phyloP scores from a whole-genome alignment of 2,113 vertebrate genomes.

The Trinectes maculatus region DNA sequence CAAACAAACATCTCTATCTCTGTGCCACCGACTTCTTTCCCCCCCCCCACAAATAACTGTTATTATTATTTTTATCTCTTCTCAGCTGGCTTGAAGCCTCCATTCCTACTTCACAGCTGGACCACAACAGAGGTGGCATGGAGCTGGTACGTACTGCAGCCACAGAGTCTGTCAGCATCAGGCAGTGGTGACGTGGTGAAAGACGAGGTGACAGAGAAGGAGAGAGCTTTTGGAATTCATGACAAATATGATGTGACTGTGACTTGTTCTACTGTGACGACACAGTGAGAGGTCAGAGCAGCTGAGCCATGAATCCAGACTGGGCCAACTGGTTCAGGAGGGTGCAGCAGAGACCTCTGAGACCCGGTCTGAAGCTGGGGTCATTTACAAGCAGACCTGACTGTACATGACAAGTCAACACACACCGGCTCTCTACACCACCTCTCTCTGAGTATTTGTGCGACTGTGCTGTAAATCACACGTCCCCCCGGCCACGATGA shows the following conservation, averaged over 20 bases:
- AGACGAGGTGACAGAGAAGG: slow-evolving; percentile 1
- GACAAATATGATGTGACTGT: slow-evolving; percentile 46
- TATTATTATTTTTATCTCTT: neutral
- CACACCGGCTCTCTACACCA: neutral
- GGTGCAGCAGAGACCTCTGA: slow-evolving; percentile 41
- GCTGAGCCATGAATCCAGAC: neutral
- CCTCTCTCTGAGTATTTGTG: slow-evolving; percentile 13
- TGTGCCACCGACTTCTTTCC: neutral
- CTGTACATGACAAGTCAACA: slow-evolving; percentile 30
- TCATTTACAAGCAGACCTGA: slow-evolving; percentile 28
- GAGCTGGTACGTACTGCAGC: slow-evolving; percentile 52
- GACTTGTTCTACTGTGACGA: too few species aligned
- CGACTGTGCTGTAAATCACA: slow-evolving; percentile 21
- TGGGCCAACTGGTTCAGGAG: slow-evolving; percentile 57
- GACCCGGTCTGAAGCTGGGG: slow-evolving; percentile 26
- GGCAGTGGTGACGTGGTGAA: slow-evolving; percentile 33
- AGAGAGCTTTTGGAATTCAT: slow-evolving; percentile 37
- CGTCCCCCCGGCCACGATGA: neutral
- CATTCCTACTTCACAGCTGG: slow-evolving; percentile 48
- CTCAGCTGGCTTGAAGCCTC: slow-evolving; percentile 49
- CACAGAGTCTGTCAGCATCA: slow-evolving; percentile 47
- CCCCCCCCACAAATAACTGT: too few species aligned
- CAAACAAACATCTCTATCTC: slow-evolving; percentile 46
- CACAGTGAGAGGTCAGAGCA: slow-evolving; percentile 29
- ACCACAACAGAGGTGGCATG: slow-evolving; percentile 45